Evolutionary conservation across 2,888 invertebrate species (phyloP), one percentile per base, ranked within the genome.

Genomic region (Dastarcus helophoroides): DNA sequence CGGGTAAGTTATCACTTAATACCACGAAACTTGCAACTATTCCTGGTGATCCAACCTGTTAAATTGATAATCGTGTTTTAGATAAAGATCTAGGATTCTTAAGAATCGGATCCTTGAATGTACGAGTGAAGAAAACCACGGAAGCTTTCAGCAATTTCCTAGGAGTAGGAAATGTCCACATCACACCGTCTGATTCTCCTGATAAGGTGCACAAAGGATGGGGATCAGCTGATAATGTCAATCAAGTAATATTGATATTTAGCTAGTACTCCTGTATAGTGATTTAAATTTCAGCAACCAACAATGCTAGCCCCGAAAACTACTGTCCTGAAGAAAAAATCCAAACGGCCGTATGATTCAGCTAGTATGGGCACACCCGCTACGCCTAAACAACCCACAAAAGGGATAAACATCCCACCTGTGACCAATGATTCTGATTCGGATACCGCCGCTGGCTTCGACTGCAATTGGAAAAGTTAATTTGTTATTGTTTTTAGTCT

Each of bases 81-180:
- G 86, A 88, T 66, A 85, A 84, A 69, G 90, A 90, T 66, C 72
- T 77, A 62, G 81, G 86, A 47, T 89, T 90, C 64, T 76, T 90
- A 43, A 76, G 90, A 54, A 89, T 90, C 65, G 90, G 90, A 49
- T 90, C 89, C 11, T 65, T 90, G 59, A 90, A 89, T 65, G 88
- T 89, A 26, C 75, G 88, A 54, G 88, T 89, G 49, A 89, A 89
- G 67, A 86, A 84, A 63, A 89, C 89, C 26, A 88, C 89, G 34
- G 89, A 89, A 59, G 88, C 88, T 11, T 85, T 89, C 65, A 88
- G 86, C 64, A 82, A 86, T 58, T 86, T 89, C 60, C 67, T 89
- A 46, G 88, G 86, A 39, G 84, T 84, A 47, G 83, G 81, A 31
- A 67, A 68, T 28, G 67, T 67, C 22, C 60, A 50, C 11, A 50